Conservation (phyloP, 1,140 invertebrate species). For the Pinna nobilis region DNA sequence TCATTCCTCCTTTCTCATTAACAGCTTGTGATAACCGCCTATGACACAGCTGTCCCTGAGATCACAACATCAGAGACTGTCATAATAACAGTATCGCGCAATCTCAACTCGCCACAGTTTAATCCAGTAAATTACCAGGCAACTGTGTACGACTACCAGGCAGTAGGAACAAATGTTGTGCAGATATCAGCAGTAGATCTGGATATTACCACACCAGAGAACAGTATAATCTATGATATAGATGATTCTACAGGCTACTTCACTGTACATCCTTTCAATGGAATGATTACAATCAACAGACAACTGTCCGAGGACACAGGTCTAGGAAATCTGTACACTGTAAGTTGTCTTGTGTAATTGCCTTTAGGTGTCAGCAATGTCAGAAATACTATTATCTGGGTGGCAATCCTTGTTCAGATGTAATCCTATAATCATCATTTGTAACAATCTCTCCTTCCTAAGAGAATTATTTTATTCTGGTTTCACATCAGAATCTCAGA, state of each 20-base stretch:
- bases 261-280: conserved; percentile 51
- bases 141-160: conserved; percentile 50
- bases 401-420: too few species aligned
- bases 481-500: too few species aligned
- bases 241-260: conserved; percentile 45
- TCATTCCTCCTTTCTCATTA: conserved; percentile 1
- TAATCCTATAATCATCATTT: too few species aligned
- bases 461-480: too few species aligned
- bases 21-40: conserved; percentile 44
- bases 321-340: not conserved
- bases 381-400: too few species aligned
- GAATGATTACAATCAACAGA: conserved; percentile 39
- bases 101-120: conserved; percentile 53
- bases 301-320: conserved; percentile 39
- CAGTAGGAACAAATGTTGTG: conserved; percentile 40
- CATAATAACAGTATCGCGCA: conserved; percentile 50
- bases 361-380: too few species aligned
- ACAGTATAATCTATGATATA: conserved; percentile 31
- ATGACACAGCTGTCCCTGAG: conserved; percentile 42
- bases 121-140: conserved; percentile 28
- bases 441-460: too few species aligned
- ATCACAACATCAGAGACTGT: conserved; percentile 27
- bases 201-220: conserved; percentile 75
- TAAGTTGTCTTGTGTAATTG: too few species aligned
- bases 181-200: conserved; percentile 67